A percentile compares a stretch with the other conserved stretches of the same genome.
These are phyloP conservation scores for Crocuta crocuta DNA, from an alignment of 2,113 vertebrate genomes.

Conservation along the genomic window DNA sequence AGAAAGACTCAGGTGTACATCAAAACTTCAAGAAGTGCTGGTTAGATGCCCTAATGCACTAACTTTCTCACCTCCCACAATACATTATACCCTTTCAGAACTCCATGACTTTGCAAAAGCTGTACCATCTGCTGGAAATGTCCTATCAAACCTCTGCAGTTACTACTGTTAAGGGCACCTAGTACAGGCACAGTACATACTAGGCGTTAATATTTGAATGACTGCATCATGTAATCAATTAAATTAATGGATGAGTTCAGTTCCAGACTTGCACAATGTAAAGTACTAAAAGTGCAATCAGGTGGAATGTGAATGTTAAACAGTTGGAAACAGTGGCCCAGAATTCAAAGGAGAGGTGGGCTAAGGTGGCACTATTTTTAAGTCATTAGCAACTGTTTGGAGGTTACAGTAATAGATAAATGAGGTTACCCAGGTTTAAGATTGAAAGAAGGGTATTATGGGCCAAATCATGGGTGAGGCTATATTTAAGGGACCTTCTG, in stretches of 20 bases:
- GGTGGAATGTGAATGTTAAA: background rate
- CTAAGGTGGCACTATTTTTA: background rate
- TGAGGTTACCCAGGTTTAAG: background rate
- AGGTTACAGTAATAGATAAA: background rate
- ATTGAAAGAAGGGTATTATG: background rate
- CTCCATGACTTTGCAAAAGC: background rate
- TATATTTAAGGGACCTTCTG: background rate
- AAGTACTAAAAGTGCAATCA: background rate
- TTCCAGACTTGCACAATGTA: background rate
- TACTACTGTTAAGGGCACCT: too few species aligned
- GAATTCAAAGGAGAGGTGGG: background rate
- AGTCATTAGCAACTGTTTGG: background rate
- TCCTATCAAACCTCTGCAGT: background rate
- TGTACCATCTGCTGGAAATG: background rate
- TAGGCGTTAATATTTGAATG: background rate
- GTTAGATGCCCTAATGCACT: background rate
- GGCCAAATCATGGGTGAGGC: background rate
- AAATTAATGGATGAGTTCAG: background rate
- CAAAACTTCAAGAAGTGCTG: background rate
- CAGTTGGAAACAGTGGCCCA: background rate
- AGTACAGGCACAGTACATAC: background rate
- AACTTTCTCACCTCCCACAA: background rate
- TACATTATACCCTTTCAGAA: background rate
- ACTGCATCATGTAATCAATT: background rate
- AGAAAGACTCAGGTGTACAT: constrained; percentile 24